Conservation (phyloP, 2,888 invertebrate genomes). For the Brachypalpus laphriformis region DNA sequence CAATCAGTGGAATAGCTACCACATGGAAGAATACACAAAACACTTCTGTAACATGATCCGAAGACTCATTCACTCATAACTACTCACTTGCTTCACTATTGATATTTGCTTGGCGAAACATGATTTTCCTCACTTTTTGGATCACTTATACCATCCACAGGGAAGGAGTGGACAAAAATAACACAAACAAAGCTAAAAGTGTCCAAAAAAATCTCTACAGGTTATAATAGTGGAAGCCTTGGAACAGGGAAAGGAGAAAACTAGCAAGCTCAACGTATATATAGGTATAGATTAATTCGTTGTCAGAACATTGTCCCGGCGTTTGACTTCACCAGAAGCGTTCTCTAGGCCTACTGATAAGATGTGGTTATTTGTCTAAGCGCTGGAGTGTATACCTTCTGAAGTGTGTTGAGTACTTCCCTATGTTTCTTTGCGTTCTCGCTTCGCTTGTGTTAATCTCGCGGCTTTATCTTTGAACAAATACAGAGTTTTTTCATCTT, state of each 20-base stretch:
- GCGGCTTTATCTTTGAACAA: constrained; percentile 45
- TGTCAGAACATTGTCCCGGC: constrained; percentile 26
- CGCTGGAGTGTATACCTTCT: constrained; percentile 13
- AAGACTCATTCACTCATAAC: neutral
- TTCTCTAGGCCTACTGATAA: constrained; percentile 62
- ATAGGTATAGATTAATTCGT: neutral
- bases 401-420: constrained; percentile 9
- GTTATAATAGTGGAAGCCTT: too few species aligned
- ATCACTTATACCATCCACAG: neutral
- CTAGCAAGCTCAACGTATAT: neutral
- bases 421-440: constrained; percentile 27
- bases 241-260: neutral
- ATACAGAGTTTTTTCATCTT: neutral
- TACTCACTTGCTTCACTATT: constrained; percentile 81
- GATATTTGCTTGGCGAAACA: constrained; percentile 79
- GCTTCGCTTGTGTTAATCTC: constrained; percentile 29
- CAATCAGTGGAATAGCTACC: constrained; percentile 41
- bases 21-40: constrained; percentile 7
- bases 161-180: neutral
- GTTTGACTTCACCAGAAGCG: constrained; percentile 35
- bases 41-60: constrained; percentile 30
- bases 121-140: constrained; percentile 44
- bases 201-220: too few species aligned
- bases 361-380: constrained; percentile 45
- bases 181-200: too few species aligned